These are phyloP conservation scores for Ascidia mentula DNA, from an alignment of 23 tunicate species.

Conservation along the genomic window DNA sequence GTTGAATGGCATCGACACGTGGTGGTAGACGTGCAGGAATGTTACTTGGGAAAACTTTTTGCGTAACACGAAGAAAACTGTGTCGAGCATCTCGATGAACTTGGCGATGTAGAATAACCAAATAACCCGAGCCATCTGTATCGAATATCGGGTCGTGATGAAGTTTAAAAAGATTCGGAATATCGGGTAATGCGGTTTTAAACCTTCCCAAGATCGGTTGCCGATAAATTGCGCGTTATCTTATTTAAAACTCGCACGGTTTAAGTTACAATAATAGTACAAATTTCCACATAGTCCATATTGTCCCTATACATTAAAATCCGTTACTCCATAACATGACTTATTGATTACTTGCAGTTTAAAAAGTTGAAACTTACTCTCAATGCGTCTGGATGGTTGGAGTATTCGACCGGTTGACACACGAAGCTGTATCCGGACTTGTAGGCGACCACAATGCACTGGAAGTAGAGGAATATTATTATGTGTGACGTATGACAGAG, in stretches of 20 bases:
- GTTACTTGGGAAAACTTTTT: conserved; percentile 68
- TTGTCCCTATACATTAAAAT: no score
- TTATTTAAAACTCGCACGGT: no score
- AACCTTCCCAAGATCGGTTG: no score
- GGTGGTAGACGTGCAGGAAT: conserved; percentile 70
- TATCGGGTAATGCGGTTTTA: no score
- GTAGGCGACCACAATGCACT: neutral
- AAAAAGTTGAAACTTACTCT: conserved; percentile 7
- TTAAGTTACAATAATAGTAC: no score
- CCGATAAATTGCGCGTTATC: no score
- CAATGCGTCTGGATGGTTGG: conserved; percentile 36
- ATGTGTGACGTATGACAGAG: no score
- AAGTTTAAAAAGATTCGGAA: no score
- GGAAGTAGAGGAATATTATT: neutral
- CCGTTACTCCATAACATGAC: no score
- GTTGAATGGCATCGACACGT: conserved; percentile 46
- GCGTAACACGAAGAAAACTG: conserved; percentile 56
- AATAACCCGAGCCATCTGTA: conserved; percentile 63
- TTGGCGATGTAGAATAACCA: conserved; percentile 80
- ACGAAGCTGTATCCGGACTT: conserved; percentile 2
- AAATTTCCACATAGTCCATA: no score
- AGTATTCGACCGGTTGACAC: conserved; percentile 66
- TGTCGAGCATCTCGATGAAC: conserved; percentile 66
- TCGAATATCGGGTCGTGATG: no score
- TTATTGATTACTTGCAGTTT: no score